Conservation (phyloP, 23 tunicate genomes). For the Trididemnum nubilum region DNA sequence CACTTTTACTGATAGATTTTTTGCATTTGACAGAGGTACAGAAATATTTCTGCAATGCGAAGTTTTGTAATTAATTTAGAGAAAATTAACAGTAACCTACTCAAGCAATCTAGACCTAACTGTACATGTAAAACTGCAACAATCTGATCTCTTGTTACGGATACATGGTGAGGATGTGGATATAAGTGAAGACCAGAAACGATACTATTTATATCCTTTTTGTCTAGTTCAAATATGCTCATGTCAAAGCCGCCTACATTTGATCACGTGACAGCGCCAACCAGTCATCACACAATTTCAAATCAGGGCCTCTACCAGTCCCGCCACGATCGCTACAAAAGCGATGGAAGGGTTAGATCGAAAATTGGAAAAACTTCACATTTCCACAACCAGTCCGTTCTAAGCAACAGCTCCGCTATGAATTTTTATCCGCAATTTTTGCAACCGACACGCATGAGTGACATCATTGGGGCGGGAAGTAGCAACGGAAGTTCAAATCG, state of each 20-base stretch:
- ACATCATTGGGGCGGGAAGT: slow-evolving; percentile 46
- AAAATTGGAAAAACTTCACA: slow-evolving; percentile 15
- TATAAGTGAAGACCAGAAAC: not conserved
- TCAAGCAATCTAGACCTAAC: too few species aligned
- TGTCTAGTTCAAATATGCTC: not conserved
- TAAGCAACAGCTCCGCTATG: slow-evolving; percentile 41
- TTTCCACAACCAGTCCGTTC: slow-evolving; percentile 7
- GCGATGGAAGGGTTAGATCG: not conserved
- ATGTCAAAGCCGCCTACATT: slow-evolving; percentile 22
- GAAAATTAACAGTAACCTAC: not conserved
- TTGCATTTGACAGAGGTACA: too few species aligned
- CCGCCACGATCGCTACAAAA: slow-evolving; percentile 14
- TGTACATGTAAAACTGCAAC: too few species aligned
- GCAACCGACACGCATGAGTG: slow-evolving; percentile 57
- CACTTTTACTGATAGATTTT: too few species aligned
- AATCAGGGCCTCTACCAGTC: slow-evolving; percentile 21
- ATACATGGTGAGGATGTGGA: too few species aligned
- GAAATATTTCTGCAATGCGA: too few species aligned
- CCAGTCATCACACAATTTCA: not conserved
- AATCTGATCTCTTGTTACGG: too few species aligned
- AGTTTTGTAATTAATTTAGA: too few species aligned
- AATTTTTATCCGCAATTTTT: slow-evolving; percentile 55
- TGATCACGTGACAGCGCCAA: slow-evolving; percentile 18
- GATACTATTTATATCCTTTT: not conserved
- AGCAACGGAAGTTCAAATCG: slow-evolving; percentile 64